phyloP scores from a whole-genome alignment of 2,797 vertebrate genomes.

The Nannoperca australis region DNA sequence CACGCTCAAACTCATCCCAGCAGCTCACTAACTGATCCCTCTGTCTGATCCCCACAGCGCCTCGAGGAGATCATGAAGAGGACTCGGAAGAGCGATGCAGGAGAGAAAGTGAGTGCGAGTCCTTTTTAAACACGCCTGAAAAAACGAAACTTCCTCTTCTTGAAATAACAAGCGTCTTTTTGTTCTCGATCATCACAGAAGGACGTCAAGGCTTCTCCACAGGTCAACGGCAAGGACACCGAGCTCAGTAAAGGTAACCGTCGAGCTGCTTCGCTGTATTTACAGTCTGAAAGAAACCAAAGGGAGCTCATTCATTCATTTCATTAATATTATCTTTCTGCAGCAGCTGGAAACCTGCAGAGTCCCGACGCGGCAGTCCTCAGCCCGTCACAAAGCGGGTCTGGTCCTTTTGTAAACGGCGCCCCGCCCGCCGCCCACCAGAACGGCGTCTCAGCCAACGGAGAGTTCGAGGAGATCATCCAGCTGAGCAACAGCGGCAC shows the following conservation, averaged over 20 bases:
- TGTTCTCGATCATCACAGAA: conserved; percentile 73
- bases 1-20: not conserved
- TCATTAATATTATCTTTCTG: conserved; percentile 11
- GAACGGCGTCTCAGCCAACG: conserved; percentile 91
- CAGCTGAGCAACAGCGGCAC: conserved; percentile 75
- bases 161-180: conserved; percentile 25
- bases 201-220: conserved; percentile 75
- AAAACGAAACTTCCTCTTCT: not conserved
- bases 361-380: conserved; percentile 43
- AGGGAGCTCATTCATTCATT: not conserved
- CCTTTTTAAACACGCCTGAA: not conserved
- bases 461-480: conserved; percentile 82
- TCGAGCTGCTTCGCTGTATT: not conserved
- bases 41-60: conserved; percentile 83
- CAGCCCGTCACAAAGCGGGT: conserved; percentile 57
- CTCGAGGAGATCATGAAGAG: conserved; percentile 99
- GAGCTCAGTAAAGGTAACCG: conserved; percentile 62
- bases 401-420: conserved; percentile 86
- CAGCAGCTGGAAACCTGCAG: conserved; percentile 64
- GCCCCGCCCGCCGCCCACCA: conserved; percentile 88
- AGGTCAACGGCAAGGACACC: conserved; percentile 78
- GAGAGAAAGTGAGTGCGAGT: conserved; percentile 87
- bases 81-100: conserved; percentile 91
- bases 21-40: conserved; percentile 16
- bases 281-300: not conserved